These are phyloP conservation scores for Chascanopsetta lugubris DNA, from an alignment of 2,113 vertebrate genomes.

Conservation along the genomic window DNA sequence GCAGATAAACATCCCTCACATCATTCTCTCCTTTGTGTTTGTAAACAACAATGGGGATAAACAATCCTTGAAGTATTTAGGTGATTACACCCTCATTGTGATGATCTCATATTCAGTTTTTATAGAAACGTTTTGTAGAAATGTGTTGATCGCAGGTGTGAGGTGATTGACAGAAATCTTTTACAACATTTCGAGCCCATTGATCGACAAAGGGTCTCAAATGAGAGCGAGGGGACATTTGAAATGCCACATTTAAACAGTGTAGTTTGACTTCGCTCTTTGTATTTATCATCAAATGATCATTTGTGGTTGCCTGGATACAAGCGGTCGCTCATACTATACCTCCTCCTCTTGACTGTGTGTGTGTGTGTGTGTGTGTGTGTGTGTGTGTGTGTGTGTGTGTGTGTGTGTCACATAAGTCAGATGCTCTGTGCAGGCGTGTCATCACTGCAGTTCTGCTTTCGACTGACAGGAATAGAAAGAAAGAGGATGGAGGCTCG, in stretches of 20 bases:
- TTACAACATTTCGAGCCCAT: no score
- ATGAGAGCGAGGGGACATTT: background rate
- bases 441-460: background rate
- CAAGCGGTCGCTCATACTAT: slow-evolving; percentile 8
- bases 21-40: no score
- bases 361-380: background rate
- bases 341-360: background rate
- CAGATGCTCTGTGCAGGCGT: slow-evolving; percentile 8
- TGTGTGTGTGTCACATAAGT: background rate
- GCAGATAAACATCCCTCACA: no score
- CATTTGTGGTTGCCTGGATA: slow-evolving; percentile 43
- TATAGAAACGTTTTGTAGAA: no score
- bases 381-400: background rate
- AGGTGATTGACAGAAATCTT: no score
- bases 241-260: slow-evolving; percentile 16
- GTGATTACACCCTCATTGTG: no score
- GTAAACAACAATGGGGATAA: no score
- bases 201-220: background rate
- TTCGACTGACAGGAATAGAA: background rate
- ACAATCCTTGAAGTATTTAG: no score
- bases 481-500: background rate
- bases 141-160: no score
- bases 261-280: slow-evolving; percentile 8
- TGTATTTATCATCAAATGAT: slow-evolving; percentile 3
- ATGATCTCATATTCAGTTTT: no score